Percentiles rank a stretch among this genome's conserved stretches.
These are phyloP conservation scores for Falco columbarius DNA, from an alignment of 2,797 vertebrate species.

Conservation along the genomic window DNA sequence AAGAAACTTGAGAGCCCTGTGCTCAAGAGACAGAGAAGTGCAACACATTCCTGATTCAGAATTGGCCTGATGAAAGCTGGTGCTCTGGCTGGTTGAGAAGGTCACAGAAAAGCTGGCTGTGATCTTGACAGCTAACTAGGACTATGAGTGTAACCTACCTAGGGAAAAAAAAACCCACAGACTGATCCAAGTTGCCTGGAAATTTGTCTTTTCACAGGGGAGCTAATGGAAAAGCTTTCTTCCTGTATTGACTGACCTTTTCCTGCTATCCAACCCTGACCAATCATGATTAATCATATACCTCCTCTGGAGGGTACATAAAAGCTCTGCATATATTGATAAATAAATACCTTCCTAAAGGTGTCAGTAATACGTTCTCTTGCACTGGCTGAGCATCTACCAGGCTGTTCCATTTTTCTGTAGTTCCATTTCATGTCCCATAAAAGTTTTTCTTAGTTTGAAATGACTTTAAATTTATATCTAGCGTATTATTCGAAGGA, in stretches of 20 bases:
- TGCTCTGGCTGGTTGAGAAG: neutral
- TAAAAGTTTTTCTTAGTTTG: neutral
- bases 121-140: neutral
- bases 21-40: neutral
- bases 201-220: neutral
- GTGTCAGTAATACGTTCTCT: neutral
- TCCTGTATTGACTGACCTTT: neutral
- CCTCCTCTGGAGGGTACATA: neutral
- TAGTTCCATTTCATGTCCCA: neutral
- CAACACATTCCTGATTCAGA: neutral
- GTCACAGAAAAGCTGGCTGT: neutral
- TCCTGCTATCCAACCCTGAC: neutral
- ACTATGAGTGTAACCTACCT: neutral
- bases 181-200: neutral
- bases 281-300: neutral
- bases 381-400: neutral
- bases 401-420: neutral
- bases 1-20: neutral
- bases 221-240: neutral
- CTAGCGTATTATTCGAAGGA: no score
- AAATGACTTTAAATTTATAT: no score
- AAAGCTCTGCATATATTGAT: neutral
- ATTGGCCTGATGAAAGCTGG: neutral
- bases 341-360: neutral
- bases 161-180: accelerated